Conservation (phyloP, 92 coral and sea anemone genomes). For the Porites cylindrica region DNA sequence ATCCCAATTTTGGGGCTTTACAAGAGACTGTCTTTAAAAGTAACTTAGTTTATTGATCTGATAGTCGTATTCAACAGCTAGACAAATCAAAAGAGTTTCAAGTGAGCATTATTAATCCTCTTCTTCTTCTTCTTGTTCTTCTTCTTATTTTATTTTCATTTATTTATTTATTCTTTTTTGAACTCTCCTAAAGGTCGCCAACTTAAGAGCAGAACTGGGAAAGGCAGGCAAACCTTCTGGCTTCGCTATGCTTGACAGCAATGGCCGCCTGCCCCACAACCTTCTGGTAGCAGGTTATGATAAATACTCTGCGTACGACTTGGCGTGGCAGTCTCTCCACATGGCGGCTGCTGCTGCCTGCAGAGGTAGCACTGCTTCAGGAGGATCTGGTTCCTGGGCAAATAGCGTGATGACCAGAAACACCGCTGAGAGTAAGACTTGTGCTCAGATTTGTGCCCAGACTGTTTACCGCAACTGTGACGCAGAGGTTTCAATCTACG, state of each 20-base stretch:
- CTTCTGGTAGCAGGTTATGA: constrained; percentile 48
- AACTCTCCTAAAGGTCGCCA: background rate
- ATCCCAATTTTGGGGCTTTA: no score
- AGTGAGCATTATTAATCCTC: no score
- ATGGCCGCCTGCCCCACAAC: constrained; percentile 43
- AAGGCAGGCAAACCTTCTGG: constrained; percentile 37
- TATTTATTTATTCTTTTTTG: no score
- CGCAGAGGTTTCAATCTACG: constrained; percentile 47
- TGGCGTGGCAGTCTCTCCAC: constrained; percentile 68
- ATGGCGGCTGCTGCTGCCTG: constrained; percentile 69
- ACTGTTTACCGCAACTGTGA: background rate
- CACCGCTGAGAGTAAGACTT: background rate
- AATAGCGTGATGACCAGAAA: background rate
- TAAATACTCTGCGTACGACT: constrained; percentile 33
- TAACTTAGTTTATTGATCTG: no score
- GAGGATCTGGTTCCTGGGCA: constrained; percentile 21
- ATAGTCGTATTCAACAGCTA: no score
- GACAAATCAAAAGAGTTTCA: no score
- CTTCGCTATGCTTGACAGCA: constrained; percentile 12
- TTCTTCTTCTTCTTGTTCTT: background rate
- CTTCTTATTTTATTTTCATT: no score
- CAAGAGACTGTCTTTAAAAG: no score
- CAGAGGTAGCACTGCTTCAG: constrained; percentile 59
- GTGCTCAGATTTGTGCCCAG: constrained; percentile 25
- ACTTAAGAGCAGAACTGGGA: background rate